Conservation (phyloP, 1,140 invertebrate species). For the Brachionus angularis region DNA sequence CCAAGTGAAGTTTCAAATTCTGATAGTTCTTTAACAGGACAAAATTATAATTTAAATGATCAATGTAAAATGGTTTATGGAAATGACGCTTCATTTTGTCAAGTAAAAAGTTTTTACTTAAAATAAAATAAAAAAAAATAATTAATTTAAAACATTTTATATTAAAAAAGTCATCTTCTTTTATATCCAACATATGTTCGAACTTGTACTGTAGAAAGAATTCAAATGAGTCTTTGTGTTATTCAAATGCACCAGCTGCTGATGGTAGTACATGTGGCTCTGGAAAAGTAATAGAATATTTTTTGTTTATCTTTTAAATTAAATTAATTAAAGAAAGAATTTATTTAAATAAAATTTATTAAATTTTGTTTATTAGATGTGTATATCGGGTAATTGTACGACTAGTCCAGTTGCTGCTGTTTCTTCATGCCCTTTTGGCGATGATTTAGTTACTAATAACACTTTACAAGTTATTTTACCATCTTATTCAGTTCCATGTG, state of each 20-base stretch:
- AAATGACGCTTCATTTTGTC: conserved; percentile 7
- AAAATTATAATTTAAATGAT: neutral
- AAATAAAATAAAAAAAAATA: neutral
- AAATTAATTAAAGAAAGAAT: neutral
- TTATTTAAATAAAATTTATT: neutral
- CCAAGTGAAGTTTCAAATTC: neutral
- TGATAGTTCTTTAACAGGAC: neutral
- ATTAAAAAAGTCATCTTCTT: too few relatives aligned
- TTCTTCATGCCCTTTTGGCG: neutral
- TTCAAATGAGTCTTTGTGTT: neutral
- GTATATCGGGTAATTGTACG: neutral
- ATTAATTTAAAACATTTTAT: neutral
- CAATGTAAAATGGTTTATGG: conserved; percentile 37
- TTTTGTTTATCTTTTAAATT: neutral
- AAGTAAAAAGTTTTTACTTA: conserved; percentile 4
- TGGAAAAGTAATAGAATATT: neutral
- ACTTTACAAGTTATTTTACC: neutral
- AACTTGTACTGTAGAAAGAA: conserved; percentile 20
- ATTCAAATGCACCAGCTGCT: conserved; percentile 4
- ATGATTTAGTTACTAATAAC: neutral
- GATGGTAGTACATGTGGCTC: conserved; percentile 27
- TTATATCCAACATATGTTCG: conserved; percentile 2
- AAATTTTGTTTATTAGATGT: neutral
- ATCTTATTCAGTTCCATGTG: neutral
- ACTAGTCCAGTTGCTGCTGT: neutral